Base-by-base conservation (phyloP, 1,140 invertebrate genomes). In the Euglossa dilemma region DNA sequence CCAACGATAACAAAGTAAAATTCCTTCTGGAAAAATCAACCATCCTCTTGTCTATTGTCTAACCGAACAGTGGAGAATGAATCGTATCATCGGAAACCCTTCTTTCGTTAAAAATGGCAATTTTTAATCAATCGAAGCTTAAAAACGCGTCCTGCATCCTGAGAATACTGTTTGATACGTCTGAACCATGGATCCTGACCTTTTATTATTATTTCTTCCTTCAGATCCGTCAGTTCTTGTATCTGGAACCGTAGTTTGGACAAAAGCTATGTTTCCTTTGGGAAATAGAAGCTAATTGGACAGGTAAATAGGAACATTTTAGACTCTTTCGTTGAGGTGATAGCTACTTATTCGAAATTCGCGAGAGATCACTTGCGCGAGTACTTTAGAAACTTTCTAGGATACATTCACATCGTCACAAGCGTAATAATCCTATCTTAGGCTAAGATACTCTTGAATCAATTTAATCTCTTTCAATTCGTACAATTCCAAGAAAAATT, bases 161-260 rank as follows among this genome's bases (percentile, higher is more conserved):
- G 66, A 36, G 63, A 84, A 86, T 86, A 85, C 85, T 86, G 85
- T 69, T 86, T 66, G n/a, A 57, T 66, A 47, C 72, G n/a, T 80
- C 25, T 52, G 36, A 57, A 52, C 25, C 47, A 54, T 12, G 20
- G 56, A 14, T 69, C n/a, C 0, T 28, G 8, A 20, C 25, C 54
- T 66, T 47, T 20, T 28, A n/a, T 81, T 5, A n/a, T 6, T 69
- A 64, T 47, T 16, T 18, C 54, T 70, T 73, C 54, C 54, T 70
- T 73, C 54, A 2, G 9, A 43, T 67, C 64, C 36, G 11, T 23
- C 52, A 11, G 50, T n/a, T 43, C 64, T 43, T 18, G 8, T 50
- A 11, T 18, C 36, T 36, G 36, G 36, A 36, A 36, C 36, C 36
- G 36, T 36, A 36, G 36, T 36, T 36, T 36, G 36, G 36, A 36